Evolutionary conservation across 2,113 vertebrate species (phyloP).

Genomic region (Eudorcas thomsonii): DNA sequence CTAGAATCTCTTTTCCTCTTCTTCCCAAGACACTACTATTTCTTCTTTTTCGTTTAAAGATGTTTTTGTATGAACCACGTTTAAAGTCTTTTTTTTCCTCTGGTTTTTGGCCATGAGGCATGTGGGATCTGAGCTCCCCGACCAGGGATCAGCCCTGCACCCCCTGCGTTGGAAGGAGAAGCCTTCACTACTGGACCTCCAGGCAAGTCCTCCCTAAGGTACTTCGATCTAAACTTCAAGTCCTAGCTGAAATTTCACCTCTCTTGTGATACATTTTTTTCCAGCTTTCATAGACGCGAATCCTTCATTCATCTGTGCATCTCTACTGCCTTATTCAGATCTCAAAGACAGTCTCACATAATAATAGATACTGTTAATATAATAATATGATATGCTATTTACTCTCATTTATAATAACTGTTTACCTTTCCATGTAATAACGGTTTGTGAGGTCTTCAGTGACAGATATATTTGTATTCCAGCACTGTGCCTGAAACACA

Average conservation of each 20-base stretch:
- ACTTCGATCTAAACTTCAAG: background rate
- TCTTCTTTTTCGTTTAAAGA: background rate
- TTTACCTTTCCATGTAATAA: background rate
- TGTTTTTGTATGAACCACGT: background rate
- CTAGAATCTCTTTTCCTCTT: background rate
- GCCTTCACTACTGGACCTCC: background rate
- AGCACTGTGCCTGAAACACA: background rate
- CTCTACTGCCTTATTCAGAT: background rate
- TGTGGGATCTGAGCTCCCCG: background rate
- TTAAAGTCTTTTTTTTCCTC: background rate
- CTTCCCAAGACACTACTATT: background rate
- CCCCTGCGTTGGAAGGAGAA: background rate
- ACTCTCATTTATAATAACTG: background rate
- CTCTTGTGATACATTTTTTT: background rate
- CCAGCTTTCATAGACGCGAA: background rate
- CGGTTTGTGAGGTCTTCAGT: background rate
- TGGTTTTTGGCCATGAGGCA: background rate
- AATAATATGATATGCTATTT: background rate
- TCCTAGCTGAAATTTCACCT: background rate
- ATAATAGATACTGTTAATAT: background rate
- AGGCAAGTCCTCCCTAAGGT: background rate
- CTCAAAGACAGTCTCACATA: background rate
- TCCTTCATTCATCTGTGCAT: background rate
- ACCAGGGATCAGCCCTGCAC: background rate
- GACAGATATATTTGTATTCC: background rate